These are phyloP conservation scores for Azorinus chamasolen DNA, from an alignment of 2,888 invertebrate species.

Conservation along the genomic window DNA sequence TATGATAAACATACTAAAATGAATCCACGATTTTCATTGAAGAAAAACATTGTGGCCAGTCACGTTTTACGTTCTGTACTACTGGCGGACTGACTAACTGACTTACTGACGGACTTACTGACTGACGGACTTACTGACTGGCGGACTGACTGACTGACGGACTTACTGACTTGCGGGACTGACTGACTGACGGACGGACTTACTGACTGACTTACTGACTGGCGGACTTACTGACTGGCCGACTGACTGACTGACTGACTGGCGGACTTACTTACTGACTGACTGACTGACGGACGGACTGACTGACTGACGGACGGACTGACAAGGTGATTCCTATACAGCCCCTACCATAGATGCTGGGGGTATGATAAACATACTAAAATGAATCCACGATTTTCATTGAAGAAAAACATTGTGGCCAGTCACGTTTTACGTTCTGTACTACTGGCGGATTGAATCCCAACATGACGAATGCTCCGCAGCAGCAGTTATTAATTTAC, in stretches of 20 bases:
- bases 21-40: no score
- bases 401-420: no score
- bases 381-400: no score
- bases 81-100: constrained; percentile 1
- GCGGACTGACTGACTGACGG: constrained; percentile 5
- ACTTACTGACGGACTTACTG: constrained; percentile 3
- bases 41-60: no score
- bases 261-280: no score
- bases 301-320: no score
- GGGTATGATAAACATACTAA: no score
- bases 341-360: no score
- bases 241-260: no score
- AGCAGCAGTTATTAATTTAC: no score
- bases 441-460: background rate
- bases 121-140: constrained; percentile 7
- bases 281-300: constrained; percentile 4
- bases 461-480: background rate
- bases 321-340: no score
- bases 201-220: constrained; percentile 1
- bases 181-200: background rate
- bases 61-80: background rate
- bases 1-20: constrained; percentile 4
- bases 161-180: background rate
- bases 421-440: background rate
- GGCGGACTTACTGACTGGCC: background rate